Percentiles rank a stretch among this genome's conserved stretches.
phyloP scores from a whole-genome alignment of 2,797 vertebrate species.

The Channa striata region DNA sequence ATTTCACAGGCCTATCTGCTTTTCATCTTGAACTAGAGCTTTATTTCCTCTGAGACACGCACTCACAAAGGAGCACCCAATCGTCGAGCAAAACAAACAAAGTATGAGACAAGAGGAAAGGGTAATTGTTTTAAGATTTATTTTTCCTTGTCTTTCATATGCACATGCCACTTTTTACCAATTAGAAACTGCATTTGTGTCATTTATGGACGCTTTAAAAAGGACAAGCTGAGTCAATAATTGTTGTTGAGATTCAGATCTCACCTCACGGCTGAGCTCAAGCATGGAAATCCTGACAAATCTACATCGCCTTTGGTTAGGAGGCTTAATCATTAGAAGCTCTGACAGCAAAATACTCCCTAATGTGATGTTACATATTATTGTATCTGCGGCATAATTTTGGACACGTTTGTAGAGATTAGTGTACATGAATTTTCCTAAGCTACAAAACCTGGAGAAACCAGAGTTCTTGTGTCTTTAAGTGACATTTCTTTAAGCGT shows the following conservation, averaged over 20 bases:
- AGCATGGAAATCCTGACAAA: conserved; percentile 46
- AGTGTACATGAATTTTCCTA: conserved; percentile 20
- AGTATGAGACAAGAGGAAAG: conserved; percentile 18
- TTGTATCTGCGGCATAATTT: background rate
- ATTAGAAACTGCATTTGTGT: conserved; percentile 18
- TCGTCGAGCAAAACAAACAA: conserved; percentile 57
- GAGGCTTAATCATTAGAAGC: conserved; percentile 48
- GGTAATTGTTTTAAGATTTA: conserved; percentile 19
- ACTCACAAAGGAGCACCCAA: conserved; percentile 52
- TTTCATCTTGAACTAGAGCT: conserved; percentile 67
- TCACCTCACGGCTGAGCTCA: conserved; percentile 23
- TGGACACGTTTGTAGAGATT: conserved; percentile 13
- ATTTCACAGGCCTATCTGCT: conserved; percentile 75
- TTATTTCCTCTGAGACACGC: conserved; percentile 66
- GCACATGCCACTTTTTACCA: conserved; percentile 8
- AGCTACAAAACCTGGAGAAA: conserved; percentile 21
- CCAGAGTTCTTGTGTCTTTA: too few relatives aligned
- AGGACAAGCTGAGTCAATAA: conserved; percentile 21
- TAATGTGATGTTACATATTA: conserved; percentile 23
- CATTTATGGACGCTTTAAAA: conserved; percentile 12
- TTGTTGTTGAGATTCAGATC: conserved; percentile 28
- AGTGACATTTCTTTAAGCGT: conserved; percentile 9
- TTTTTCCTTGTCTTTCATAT: conserved; percentile 9
- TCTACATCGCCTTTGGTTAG: conserved; percentile 6
- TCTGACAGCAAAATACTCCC: conserved; percentile 30